Base-by-base conservation (phyloP, 2,797 vertebrate genomes). In the Pseudopleuronectes americanus region DNA sequence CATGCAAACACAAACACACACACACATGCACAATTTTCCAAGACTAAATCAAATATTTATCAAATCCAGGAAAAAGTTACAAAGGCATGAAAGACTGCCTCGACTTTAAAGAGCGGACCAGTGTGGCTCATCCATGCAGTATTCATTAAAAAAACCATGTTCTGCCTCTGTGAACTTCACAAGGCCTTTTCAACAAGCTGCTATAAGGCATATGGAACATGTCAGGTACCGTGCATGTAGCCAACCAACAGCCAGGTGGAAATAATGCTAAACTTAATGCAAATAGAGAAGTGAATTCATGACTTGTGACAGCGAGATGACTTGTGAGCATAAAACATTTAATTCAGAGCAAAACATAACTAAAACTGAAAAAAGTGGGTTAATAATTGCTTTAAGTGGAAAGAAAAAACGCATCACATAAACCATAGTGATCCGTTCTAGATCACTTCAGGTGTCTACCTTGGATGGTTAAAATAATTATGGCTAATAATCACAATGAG, bases 1-100 rank as follows among this genome's bases (percentile, higher is more conserved):
- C 62, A 64, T 58, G 57, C 64, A 68, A 33, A 57, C 45, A 61
- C 24, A 59, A 49, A 49, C 16, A 41, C 38, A 41, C 13, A 19
- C 45, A 47, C 47, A 21, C 47, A 48, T 8, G 52, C 74, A 62
- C 54, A 67, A 10, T 38, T 54, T 68, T 79, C 66, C 55, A n/a
- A 76, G 64, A 87, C 76, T 72, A 88, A 84, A 90, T 90, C 64
- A 92, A 88, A 91, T 83, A 91, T 92, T 89, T 81, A 90, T 90
- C 79, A 85, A 86, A 88, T 86, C 84, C 83, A 77, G 76, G 75
- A 83, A 83, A 84, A 80, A 71, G 81, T 71, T 79, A 36, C 57
- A 63, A 68, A 77, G 74, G 65, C 79, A 84, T 78, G 6, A 85
- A 82, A 66, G 49, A 64, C 24, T 59, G 70, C 41, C 62, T 77